Evolutionary conservation across 2,888 invertebrate genomes (phyloP), one percentile per base, ranked within the genome.

Genomic region (Agrotis exclamationis): DNA sequence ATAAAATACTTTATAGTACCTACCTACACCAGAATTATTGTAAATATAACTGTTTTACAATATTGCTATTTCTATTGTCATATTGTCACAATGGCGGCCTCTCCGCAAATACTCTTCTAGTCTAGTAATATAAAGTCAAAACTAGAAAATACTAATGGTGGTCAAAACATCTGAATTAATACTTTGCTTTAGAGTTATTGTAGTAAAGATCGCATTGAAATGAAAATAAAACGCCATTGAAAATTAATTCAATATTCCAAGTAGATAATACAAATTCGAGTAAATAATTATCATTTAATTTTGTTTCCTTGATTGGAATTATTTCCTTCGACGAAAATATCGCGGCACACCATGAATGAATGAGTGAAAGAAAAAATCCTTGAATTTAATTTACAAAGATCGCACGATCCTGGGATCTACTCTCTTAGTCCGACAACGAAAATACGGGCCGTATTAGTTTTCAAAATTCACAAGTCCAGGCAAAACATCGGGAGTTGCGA

Each of bases 301-400:
- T n/a, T n/a, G n/a, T n/a, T n/a, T n/a, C 28, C 9, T 51, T 6
- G 11, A 56, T 16, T 24, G 22, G 1, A 20, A 44, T 9, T n/a
- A 16, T 54, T 33, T 28, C 1, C 3, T 16, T n/a, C 39, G 0
- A 2, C 18, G 2, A 5, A 24, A 24, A 24, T 4, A 22, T 18
- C 1, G n/a, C 3, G 33, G 24, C 14, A 22, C 20, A 39, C 13
- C 50, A 11, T 44, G 51, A 39, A 68, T 47, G 0, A 58, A 48
- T 11, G 4, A 47, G 3, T 16, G 11, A 50, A 50, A 47, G 22
- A 22, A 53, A 56, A 18, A 39, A 50, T 58, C 2, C 11, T 28
- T 20, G 7, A 74, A 57, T 64, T 63, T 53, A 39, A 64, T 76
- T 22, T 45, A 63, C 70, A 24, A 65, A 62, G n/a, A 51, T 24